Evolutionary conservation across 2,888 invertebrate genomes (phyloP), one percentile per base, ranked within the genome.

Genomic region (Limnephilus marmoratus): DNA sequence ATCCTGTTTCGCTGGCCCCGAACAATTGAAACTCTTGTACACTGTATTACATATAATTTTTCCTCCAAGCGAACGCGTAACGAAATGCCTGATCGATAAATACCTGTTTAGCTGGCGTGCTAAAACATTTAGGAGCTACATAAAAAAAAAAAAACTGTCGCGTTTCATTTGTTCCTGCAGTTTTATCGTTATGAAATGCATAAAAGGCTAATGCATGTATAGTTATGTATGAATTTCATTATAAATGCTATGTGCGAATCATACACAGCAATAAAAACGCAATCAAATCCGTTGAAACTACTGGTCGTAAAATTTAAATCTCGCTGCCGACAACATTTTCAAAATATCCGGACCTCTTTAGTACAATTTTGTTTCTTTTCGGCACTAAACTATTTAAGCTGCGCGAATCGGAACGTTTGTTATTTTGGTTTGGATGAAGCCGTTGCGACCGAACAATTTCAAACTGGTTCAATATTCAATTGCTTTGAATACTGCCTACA

Each of bases 181-280:
- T 86, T 86, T 86, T 86, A 86, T 86, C n/a, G 86, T 86, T 68
- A 45, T 45, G 86, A 89, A 89, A 89, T 89, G 88, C 88, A 89
- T 49, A 87, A 87, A 87, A 37, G 45, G 49, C 29, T 53, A 87
- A 87, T 87, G 68, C 87, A 81, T 81, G 90, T 45, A 81, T 49
- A 29, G 45, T 11, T 90, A 68, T 90, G 41, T 90, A 29, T 85
- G 85, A 68, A 90, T 85, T 68, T 85, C 85, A 90, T 90, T 90
- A 90, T 85, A 85, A 85, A 83, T 90, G 83, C 90, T 90, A 41
- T 49, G 68, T 90, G 53, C 90, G 85, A 90, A 85, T 90, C 90
- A 68, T 83, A 90, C 85, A 90, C 90, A 90, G 81, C 90, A 37
- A 90, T 90, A 90, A 90, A 90, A 90, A 85, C 13, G 85, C 85